Conservation (phyloP, 2,797 vertebrate genomes). For the Acrocephalus scirpaceus region DNA sequence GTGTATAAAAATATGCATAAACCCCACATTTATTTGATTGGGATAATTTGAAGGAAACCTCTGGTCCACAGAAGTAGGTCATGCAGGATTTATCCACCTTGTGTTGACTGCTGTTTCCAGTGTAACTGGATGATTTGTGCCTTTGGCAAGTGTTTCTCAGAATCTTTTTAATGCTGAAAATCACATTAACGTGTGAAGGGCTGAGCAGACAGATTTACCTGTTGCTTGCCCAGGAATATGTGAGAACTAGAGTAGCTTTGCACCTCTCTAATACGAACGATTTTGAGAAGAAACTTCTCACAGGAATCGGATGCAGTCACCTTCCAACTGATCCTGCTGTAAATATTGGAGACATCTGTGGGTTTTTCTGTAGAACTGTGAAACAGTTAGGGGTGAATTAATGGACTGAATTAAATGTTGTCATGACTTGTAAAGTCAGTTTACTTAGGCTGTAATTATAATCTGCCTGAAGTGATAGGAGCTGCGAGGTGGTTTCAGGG, state of each 20-base stretch:
- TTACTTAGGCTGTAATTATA: conserved; percentile 37
- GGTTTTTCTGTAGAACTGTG: neutral
- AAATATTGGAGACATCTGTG: neutral
- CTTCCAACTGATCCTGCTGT: neutral
- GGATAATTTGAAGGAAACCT: neutral
- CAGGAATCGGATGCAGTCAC: neutral
- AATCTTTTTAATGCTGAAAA: neutral
- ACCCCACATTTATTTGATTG: neutral
- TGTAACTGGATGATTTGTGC: neutral
- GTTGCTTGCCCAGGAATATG: neutral
- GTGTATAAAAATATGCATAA: neutral
- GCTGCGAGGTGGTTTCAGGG: neutral
- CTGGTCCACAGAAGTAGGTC: neutral
- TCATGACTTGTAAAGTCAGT: conserved; percentile 3
- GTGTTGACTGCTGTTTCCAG: neutral
- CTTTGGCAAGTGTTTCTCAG: neutral
- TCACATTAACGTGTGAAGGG: neutral
- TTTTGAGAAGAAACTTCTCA: neutral
- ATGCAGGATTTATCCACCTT: neutral
- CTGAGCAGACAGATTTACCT: neutral
- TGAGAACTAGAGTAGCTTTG: neutral
- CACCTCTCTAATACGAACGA: neutral
- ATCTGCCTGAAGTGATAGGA: neutral
- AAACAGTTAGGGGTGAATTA: conserved; percentile 3
- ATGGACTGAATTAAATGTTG: conserved; percentile 35